Percentiles rank a stretch among this genome's conserved stretches.
Conservation (phyloP, 2,113 vertebrate species). For the Panthera leo region DNA sequence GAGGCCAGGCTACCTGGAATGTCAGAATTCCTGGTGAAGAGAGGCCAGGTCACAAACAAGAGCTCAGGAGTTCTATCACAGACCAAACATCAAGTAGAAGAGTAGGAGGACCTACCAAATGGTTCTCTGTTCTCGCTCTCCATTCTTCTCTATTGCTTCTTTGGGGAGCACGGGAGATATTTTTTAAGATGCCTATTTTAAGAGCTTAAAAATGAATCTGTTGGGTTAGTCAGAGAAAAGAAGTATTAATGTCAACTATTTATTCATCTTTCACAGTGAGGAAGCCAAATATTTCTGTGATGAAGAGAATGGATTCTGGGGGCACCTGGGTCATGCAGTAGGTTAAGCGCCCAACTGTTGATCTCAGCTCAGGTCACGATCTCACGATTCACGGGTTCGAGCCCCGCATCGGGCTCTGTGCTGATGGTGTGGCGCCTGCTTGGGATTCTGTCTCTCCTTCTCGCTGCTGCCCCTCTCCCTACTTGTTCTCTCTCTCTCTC, state of each 20-base stretch:
- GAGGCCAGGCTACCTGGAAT: background rate
- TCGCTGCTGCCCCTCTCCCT: no score
- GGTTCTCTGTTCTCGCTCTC: background rate
- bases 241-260: background rate
- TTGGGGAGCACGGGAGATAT: rapidly evolving
- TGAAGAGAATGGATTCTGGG: background rate
- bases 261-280: background rate
- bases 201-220: background rate
- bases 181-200: background rate
- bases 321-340: no score
- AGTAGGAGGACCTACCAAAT: rapidly evolving
- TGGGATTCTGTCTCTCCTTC: no score
- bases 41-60: background rate
- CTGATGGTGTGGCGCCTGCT: no score
- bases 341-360: no score
- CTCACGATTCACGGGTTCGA: no score
- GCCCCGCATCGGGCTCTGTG: no score
- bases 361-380: no score
- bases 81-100: background rate
- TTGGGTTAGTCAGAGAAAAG: background rate
- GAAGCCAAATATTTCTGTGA: background rate
- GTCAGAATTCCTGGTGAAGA: background rate
- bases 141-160: background rate
- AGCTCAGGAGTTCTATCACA: background rate
- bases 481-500: no score